Percentiles rank a stretch among this genome's conserved stretches.
These are phyloP conservation scores for Rotaria magnacalcarata DNA, from an alignment of 2,888 invertebrate genomes.

Conservation along the genomic window DNA sequence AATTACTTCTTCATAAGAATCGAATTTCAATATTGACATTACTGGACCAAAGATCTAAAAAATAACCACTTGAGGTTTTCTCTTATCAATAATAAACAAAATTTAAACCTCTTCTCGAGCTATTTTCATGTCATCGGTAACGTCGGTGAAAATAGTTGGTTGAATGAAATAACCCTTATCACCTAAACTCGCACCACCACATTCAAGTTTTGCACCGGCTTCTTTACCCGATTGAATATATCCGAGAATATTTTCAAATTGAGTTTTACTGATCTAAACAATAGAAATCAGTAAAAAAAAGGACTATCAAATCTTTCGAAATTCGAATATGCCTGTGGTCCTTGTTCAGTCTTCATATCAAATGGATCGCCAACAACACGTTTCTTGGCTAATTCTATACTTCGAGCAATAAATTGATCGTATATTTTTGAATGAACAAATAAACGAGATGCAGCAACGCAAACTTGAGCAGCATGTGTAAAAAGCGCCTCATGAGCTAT, in stretches of 20 bases:
- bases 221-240: slow-evolving; percentile 73
- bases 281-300: not conserved
- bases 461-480: slow-evolving; percentile 88
- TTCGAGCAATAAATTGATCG: slow-evolving; percentile 76
- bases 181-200: slow-evolving; percentile 66
- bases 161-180: slow-evolving; percentile 60
- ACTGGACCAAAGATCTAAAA: slow-evolving; percentile 46
- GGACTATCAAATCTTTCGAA: too few relatives aligned
- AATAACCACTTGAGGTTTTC: too few relatives aligned
- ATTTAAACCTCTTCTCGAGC: slow-evolving; percentile 60
- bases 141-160: slow-evolving; percentile 62
- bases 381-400: slow-evolving; percentile 72
- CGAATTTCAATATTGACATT: slow-evolving; percentile 44
- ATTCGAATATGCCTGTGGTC: not conserved
- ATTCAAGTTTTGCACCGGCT: slow-evolving; percentile 73
- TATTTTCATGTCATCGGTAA: slow-evolving; percentile 61
- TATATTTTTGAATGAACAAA: slow-evolving; percentile 84
- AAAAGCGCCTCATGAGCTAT: slow-evolving; percentile 78
- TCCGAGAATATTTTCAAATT: slow-evolving; percentile 66
- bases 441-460: slow-evolving; percentile 73
- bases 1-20: slow-evolving; percentile 40
- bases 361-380: slow-evolving; percentile 59
- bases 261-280: not conserved
- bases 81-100: too few relatives aligned
- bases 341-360: not conserved